Conservation (phyloP, 2,888 invertebrate genomes). For the Watsonalla binaria region DNA sequence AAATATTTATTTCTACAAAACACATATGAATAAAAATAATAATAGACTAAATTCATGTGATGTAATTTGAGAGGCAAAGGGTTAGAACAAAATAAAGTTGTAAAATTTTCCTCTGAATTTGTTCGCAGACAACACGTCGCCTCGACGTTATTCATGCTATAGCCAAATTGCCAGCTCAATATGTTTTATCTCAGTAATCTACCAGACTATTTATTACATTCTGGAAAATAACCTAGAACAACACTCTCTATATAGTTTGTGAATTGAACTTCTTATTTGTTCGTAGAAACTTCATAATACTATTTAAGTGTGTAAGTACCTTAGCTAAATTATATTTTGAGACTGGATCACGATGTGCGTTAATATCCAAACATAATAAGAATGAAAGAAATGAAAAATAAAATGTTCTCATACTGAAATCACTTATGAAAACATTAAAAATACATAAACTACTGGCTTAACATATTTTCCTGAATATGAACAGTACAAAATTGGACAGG, state of each 20-base stretch:
- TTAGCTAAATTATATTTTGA: too few relatives aligned
- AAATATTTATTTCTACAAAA: too few relatives aligned
- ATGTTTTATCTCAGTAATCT: slow-evolving; percentile 9
- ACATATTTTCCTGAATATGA: too few relatives aligned
- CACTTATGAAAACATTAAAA: too few relatives aligned
- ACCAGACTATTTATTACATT: slow-evolving; percentile 2
- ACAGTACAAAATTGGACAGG: too few relatives aligned
- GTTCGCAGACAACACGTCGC: slow-evolving; percentile 32
- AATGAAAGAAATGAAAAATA: too few relatives aligned
- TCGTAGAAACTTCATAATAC: background rate
- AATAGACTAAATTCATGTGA: slow-evolving; percentile 6
- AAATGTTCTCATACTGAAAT: too few relatives aligned
- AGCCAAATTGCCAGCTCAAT: slow-evolving; percentile 14
- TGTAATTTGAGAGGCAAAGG: slow-evolving; percentile 17
- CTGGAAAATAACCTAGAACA: background rate
- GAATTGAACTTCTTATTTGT: background rate
- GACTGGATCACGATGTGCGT: too few relatives aligned
- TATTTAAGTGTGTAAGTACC: too few relatives aligned
- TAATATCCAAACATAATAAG: too few relatives aligned
- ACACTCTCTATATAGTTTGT: background rate
- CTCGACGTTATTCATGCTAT: slow-evolving; percentile 14
- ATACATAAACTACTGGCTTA: too few relatives aligned
- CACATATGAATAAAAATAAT: too few relatives aligned
- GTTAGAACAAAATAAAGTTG: background rate
- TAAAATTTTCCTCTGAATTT: slow-evolving; percentile 22